Evolutionary conservation across 2,888 invertebrate genomes (phyloP), one percentile per base, ranked within the genome.

Genomic region (Argyresthia goedartella): DNA sequence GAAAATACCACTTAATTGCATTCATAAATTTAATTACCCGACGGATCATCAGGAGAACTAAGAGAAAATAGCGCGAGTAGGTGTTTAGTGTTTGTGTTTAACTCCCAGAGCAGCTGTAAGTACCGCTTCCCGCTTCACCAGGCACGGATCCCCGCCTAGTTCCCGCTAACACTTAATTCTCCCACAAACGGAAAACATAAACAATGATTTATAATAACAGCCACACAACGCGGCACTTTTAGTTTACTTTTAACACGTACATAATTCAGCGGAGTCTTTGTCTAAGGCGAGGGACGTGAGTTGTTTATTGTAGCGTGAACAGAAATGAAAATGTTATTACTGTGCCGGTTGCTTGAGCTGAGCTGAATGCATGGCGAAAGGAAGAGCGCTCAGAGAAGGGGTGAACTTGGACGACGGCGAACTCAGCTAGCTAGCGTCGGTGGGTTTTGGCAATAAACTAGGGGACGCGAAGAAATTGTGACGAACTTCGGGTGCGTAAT

Each of bases 171-270:
- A 81, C 79, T 82, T 82, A 82, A 82, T 85, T 81, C 76, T 69
- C 70, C 69, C 70, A 76, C 75, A 69, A 86, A 84, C 87, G 86
- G 87, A 87, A 87, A 86, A 78, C 87, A 86, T 86, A 87, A 87
- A 81, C 84, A 85, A 86, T 87, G 86, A 87, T 87, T 87, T 87
- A 87, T 87, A 84, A 81, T 85, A 85, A 81, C 84, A 75, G 72
- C 78, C 79, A 80, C 76, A 82, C 75, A 82, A 77, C 79, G 81
- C 75, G 80, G 76, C 81, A 86, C 85, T 86, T 85, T 84, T 81
- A 81, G 84, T 85, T 85, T 85, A 86, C 84, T 85, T 86, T 86
- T 85, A 86, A 86, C 86, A 84, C 85, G 85, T 86, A 81, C 77
- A 86, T 86, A 84, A 86, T 81, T 86, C 85, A 86, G 79, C 63